Conservation (phyloP, 2,797 vertebrate species). For the Eulemur coronatus region DNA sequence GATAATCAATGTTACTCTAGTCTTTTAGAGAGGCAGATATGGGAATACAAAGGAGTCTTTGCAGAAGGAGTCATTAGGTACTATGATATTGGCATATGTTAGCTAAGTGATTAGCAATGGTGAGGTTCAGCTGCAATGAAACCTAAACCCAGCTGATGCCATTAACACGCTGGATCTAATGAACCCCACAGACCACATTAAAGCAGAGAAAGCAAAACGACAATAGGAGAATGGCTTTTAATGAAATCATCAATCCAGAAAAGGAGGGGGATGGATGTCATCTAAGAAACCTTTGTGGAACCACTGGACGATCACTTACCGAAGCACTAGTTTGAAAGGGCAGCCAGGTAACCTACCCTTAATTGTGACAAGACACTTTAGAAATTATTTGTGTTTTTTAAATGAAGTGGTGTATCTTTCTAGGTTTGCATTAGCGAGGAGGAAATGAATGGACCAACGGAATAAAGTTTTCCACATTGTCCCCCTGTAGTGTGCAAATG, state of each 20-base stretch:
- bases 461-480: neutral
- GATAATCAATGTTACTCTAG: slow-evolving; percentile 49
- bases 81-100: slow-evolving; percentile 18
- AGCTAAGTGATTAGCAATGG: slow-evolving; percentile 67
- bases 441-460: neutral
- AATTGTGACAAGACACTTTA: neutral
- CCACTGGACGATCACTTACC: neutral
- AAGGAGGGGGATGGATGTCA: neutral
- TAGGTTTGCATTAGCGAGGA: neutral
- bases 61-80: neutral
- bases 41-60: slow-evolving; percentile 52
- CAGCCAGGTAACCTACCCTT: neutral
- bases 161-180: slow-evolving; percentile 55
- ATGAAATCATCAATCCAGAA: slow-evolving; percentile 70
- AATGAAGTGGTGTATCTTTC: neutral
- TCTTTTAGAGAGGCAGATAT: slow-evolving; percentile 29
- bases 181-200: slow-evolving; percentile 57
- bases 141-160: slow-evolving; percentile 64
- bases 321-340: neutral
- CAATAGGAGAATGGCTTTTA: slow-evolving; percentile 68
- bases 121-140: slow-evolving; percentile 59
- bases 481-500: neutral
- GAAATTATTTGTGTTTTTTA: neutral
- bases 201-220: slow-evolving; percentile 30
- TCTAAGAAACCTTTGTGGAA: slow-evolving; percentile 26